Conservation (phyloP, 2,888 invertebrate genomes). For the Torymus texanus region DNA sequence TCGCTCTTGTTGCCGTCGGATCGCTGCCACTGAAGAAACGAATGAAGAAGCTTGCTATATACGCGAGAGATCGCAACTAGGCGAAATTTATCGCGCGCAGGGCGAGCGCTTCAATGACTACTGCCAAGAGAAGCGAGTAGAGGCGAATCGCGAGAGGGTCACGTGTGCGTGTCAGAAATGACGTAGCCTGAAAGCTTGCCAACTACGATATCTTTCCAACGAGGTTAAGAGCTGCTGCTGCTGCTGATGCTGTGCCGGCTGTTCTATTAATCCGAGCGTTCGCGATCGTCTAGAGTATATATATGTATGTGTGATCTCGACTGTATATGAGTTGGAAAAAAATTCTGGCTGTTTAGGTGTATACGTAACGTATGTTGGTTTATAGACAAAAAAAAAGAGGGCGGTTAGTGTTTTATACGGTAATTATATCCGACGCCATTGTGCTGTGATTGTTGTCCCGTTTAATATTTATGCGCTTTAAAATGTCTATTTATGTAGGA, state of each 20-base stretch:
- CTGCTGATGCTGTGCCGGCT: background rate
- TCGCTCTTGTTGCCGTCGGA: slow-evolving; percentile 6
- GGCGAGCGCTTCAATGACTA: background rate
- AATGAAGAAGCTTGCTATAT: background rate
- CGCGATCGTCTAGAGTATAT: no score
- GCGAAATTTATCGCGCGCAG: slow-evolving; percentile 47
- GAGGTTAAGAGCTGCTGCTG: slow-evolving; percentile 43
- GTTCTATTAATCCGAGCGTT: slow-evolving; percentile 36
- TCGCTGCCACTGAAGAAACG: slow-evolving; percentile 1
- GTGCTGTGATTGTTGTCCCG: background rate
- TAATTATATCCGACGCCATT: background rate
- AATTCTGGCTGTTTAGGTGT: no score
- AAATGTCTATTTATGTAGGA: background rate
- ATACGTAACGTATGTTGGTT: no score
- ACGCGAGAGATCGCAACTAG: slow-evolving; percentile 33
- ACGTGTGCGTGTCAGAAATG: slow-evolving; percentile 45
- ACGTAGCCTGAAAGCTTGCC: slow-evolving; percentile 51
- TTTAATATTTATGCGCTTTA: background rate
- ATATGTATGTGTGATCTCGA: slow-evolving; percentile 33
- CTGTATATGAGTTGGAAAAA: slow-evolving; percentile 27
- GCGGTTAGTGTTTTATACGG: no score
- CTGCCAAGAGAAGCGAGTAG: background rate
- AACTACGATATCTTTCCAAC: slow-evolving; percentile 53
- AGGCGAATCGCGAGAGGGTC: slow-evolving; percentile 39
- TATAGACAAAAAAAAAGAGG: no score